Base-by-base conservation (phyloP, 1,140 invertebrate species). In the Diorhabda elongata region DNA sequence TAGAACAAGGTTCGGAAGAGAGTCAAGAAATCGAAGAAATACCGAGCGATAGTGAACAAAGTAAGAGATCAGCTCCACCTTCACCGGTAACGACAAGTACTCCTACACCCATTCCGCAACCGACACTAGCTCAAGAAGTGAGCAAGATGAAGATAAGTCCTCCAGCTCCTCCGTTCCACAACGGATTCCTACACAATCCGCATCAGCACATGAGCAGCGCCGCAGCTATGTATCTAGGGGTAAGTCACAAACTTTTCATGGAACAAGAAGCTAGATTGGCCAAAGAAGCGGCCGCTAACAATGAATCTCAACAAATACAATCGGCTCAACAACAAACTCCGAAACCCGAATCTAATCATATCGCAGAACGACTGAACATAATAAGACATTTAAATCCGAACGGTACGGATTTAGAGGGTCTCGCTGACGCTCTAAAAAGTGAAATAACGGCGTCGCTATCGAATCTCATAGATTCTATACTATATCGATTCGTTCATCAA, bases 361-460 rank as follows among this genome's bases (percentile, higher is more conserved):
- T 89, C 7, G 84, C 87, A 4, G 88, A 90, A 71, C 83, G 89
- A 70, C 81, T 90, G 65, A 87, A 87, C 67, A 86, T 89, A 78
- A 82, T 90, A 78, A 84, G 88, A 69, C 86, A 83, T 74, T 87
- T 85, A 72, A 85, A 85, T 41, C 79, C 79, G 5, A 88, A 88
- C 1, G 89, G 88, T 42, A 85, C 89, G 9, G 94, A 96, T 78
- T 83, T 96, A 2, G 93, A 97, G 81, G 90, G 91, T 61, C 83
- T 97, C 58, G 92, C 93, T 4, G 94, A 97, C 74, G 89, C 91
- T 59, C 85, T 97, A 2, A 97, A 97, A 83, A 89, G 88, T 52
- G 95, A 97, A 85, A 92, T 97, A 68, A 91, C 91, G 9, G 88
- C 92, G 64, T 94, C 91, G 4, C 80, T 96, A 58, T 88, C 90